Evolutionary conservation across 1,140 invertebrate species (phyloP).

Genomic region (Pseudomyrmex sp.): DNA sequence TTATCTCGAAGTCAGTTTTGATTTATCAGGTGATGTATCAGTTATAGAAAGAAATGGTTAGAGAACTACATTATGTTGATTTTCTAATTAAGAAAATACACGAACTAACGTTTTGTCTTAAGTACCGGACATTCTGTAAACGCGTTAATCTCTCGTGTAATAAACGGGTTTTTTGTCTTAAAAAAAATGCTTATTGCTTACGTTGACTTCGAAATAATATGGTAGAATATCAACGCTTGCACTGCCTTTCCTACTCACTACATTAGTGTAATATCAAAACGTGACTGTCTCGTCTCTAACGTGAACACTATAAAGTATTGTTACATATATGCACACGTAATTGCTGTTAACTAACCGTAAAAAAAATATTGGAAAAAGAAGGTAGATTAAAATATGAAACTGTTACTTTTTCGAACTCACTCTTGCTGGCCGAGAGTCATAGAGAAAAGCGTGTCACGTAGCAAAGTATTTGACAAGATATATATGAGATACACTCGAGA

Average conservation of each 20-base stretch:
- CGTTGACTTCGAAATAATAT: conserved; percentile 55
- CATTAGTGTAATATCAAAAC: conserved; percentile 64
- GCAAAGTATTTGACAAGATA: conserved; percentile 45
- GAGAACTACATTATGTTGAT: background rate
- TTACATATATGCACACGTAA: conserved; percentile 55
- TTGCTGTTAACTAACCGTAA: conserved; percentile 59
- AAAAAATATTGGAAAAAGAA: background rate
- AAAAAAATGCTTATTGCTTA: conserved; percentile 1
- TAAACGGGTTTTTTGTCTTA: background rate
- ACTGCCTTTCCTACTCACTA: conserved; percentile 77
- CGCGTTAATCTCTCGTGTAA: background rate
- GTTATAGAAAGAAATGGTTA: background rate
- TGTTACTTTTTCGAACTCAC: conserved; percentile 54
- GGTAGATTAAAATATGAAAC: conserved; percentile 26
- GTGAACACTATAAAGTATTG: conserved; percentile 51
- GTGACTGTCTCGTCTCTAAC: conserved; percentile 68
- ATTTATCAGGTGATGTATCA: background rate
- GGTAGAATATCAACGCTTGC: conserved; percentile 73
- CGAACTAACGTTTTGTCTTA: background rate
- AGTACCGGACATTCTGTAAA: background rate
- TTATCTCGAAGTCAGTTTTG: conserved; percentile 49
- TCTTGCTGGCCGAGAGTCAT: conserved; percentile 79
- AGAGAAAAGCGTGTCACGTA: conserved; percentile 49
- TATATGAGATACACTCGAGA: conserved; percentile 21
- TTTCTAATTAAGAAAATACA: background rate